phyloP scores from a whole-genome alignment of 1,140 invertebrate species.

The Protaetia brevitarsis region DNA sequence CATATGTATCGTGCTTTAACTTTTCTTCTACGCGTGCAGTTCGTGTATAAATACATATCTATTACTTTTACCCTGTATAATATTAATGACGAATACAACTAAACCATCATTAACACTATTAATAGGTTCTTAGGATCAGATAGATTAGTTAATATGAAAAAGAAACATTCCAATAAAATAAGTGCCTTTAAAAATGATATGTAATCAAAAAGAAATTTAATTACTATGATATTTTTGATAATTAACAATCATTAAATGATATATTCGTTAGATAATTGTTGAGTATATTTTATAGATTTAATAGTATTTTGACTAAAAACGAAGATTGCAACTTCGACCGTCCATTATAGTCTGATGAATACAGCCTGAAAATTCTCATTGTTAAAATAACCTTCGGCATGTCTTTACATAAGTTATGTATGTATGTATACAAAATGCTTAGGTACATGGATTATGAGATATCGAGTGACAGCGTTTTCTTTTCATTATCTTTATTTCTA shows the following conservation, averaged over 20 bases:
- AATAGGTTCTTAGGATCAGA: no score
- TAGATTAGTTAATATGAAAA: no score
- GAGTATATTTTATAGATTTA: no score
- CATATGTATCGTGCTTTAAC: no score
- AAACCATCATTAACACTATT: no score
- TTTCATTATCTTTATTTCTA: background rate
- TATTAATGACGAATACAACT: no score
- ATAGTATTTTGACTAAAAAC: background rate
- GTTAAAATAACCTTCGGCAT: background rate
- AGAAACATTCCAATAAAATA: conserved; percentile 10
- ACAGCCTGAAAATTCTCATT: conserved; percentile 8
- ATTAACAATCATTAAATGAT: no score
- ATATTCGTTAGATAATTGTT: no score
- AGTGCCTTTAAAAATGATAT: conserved; percentile 2
- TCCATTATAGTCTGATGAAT: background rate
- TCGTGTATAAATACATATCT: no score
- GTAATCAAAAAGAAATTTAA: background rate
- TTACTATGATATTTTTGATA: conserved; percentile 4
- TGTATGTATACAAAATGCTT: background rate
- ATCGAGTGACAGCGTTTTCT: background rate
- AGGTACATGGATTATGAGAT: background rate
- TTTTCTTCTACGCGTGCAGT: no score
- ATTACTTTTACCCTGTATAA: no score
- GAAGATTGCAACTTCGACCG: background rate
- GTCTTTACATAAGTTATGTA: background rate